phyloP scores from a whole-genome alignment of 2,113 vertebrate species.

The Murina feae region DNA sequence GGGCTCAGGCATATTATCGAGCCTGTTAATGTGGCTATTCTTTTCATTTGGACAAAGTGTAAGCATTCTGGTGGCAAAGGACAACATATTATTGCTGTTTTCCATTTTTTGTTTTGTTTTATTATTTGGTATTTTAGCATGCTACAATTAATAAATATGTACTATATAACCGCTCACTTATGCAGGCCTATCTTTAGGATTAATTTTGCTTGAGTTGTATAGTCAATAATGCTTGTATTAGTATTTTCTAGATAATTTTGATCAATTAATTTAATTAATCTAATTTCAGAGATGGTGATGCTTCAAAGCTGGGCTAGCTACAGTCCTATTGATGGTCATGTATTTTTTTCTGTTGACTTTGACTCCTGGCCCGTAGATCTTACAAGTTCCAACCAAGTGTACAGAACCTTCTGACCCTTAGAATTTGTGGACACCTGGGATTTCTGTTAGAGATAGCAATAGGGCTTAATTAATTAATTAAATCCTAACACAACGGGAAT shows the following conservation, averaged over 20 bases:
- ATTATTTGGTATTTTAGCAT: background rate
- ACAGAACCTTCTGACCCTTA: background rate
- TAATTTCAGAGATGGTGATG: background rate
- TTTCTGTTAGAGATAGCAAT: background rate
- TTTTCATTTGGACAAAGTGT: background rate
- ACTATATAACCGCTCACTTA: background rate
- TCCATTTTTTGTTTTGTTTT: background rate
- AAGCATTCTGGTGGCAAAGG: background rate
- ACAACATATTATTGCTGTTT: background rate
- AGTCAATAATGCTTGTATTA: background rate
- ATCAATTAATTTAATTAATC: background rate
- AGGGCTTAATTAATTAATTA: background rate
- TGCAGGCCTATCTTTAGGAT: background rate
- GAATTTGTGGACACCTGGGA: background rate
- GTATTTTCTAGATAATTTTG: background rate
- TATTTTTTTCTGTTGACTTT: background rate
- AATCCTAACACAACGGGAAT: background rate
- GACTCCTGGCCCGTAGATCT: background rate
- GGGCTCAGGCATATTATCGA: background rate
- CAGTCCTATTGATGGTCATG: background rate
- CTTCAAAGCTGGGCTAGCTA: background rate
- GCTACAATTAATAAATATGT: background rate
- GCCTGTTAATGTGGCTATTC: background rate
- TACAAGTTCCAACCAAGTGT: background rate
- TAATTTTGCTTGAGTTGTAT: background rate